phyloP scores from a whole-genome alignment of 2,888 invertebrate genomes.

The Tachina fera region DNA sequence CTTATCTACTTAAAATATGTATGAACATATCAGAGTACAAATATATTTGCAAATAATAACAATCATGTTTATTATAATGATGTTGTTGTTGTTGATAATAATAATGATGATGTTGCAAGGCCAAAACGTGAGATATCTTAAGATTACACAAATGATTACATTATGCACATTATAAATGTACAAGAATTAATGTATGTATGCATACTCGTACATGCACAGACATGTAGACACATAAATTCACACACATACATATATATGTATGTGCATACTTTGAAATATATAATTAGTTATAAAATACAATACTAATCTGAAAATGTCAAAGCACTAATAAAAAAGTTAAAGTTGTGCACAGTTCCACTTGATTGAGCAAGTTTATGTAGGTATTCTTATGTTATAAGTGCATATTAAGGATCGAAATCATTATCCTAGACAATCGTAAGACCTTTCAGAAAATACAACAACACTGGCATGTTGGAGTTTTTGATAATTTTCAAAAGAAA shows the following conservation, averaged over 20 bases:
- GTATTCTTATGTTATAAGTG: too few species aligned
- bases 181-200: conserved; percentile 14
- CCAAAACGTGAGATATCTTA: conserved; percentile 71
- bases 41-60: conserved; percentile 39
- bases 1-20: conserved; percentile 19
- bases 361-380: too few species aligned
- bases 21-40: background rate
- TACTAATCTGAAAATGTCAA: conserved; percentile 53
- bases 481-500: too few species aligned
- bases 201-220: background rate
- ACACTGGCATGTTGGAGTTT: too few species aligned
- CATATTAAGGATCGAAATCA: too few species aligned
- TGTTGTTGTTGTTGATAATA: conserved; percentile 38
- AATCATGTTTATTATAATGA: conserved; percentile 38
- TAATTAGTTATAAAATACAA: conserved; percentile 61
- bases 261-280: background rate
- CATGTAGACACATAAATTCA: background rate
- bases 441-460: too few species aligned
- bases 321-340: background rate
- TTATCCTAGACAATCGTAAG: too few species aligned
- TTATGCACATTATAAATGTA: conserved; percentile 44
- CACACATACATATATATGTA: background rate
- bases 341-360: too few species aligned
- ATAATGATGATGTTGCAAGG: conserved; percentile 64
- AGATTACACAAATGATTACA: conserved; percentile 67